Evolutionary conservation across 92 coral and sea anemone genomes (phyloP), one percentile per base, ranked within the genome.

Genomic region (Parazoanthus atlanticus): DNA sequence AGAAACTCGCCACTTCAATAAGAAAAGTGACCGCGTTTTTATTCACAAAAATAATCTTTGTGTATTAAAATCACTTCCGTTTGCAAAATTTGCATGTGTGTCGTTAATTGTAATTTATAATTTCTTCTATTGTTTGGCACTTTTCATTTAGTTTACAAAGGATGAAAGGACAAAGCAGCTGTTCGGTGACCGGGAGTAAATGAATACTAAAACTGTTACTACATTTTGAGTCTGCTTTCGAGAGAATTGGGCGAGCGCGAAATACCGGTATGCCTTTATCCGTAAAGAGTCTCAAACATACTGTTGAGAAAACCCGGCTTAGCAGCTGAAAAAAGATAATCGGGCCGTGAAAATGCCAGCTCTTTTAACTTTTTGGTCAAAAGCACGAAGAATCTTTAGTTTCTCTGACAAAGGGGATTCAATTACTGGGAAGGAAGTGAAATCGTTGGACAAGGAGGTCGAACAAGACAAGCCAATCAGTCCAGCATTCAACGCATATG

Each of bases 311-410:
- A 75, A 7, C 0, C 25, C 8, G 6, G 52, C 10, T 19, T 2
- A 36, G 26, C n/a, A 75, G 46, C 26, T 52, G 46, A 41, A 41
- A 41, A 74, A 75, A 29, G 25, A 19, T 36, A 36, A 21, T 33
- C 40, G 49, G 17, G 26, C n/a, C 30, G 36, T 75, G 13, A 36
- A 75, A 75, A 25, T 41, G 79, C 26, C 79, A 33, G 28, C 26
- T 36, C 43, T 41, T 5, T 36, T 36, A 8, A 75, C 47, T 19
- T 75, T 75, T 11, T 33, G 40, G 43, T 34, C 79, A 33, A 75
- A 75, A 75, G 79, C 79, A 34, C 46, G 79, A 75, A 75, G 79
- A 75, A 36, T 75, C 49, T 75, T 75, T 34, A 75, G 52, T 41
- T 75, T 75, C 43, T 23, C 28, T 21, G 26, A 40, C 40, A 75